Percentiles rank a stretch among this genome's conserved stretches.
These are phyloP conservation scores for Melanotaenia nigrans DNA, from an alignment of 2,797 vertebrate species.

Conservation along the genomic window DNA sequence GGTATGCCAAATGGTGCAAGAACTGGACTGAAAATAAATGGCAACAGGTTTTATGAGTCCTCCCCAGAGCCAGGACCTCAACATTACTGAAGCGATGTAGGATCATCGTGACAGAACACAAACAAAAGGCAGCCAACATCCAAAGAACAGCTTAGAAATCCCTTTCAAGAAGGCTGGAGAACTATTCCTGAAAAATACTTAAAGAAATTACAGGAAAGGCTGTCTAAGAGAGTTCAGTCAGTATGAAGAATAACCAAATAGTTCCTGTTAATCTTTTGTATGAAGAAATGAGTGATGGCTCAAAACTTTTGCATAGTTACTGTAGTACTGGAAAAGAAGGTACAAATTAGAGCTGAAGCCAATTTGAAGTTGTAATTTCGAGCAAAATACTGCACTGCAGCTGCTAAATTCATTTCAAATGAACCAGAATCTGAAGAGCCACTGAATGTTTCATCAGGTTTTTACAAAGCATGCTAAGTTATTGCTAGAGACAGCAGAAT, in stretches of 20 bases:
- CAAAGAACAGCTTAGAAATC: neutral
- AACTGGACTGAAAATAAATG: neutral
- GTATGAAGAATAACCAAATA: neutral
- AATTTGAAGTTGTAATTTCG: neutral
- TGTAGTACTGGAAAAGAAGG: neutral
- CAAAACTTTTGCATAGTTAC: neutral
- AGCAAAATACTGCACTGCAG: neutral
- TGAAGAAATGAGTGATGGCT: neutral
- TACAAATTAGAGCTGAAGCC: neutral
- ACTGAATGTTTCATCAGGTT: conserved; percentile 4
- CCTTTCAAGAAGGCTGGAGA: neutral
- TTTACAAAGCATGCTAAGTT: conserved; percentile 11
- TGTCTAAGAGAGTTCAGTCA: neutral
- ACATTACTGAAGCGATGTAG: neutral
- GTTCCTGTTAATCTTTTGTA: neutral
- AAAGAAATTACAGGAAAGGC: neutral
- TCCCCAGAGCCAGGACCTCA: neutral
- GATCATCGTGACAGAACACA: neutral
- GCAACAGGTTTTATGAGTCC: neutral
- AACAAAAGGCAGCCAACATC: neutral
- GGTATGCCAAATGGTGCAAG: neutral
- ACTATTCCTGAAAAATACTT: neutral
- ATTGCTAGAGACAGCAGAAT: conserved; percentile 1
- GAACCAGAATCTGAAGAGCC: conserved; percentile 5
- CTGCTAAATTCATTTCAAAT: conserved; percentile 15